Percentiles rank a stretch among this genome's conserved stretches.
phyloP scores from a whole-genome alignment of 2,888 invertebrate genomes.

The Nemurella pictetii region DNA sequence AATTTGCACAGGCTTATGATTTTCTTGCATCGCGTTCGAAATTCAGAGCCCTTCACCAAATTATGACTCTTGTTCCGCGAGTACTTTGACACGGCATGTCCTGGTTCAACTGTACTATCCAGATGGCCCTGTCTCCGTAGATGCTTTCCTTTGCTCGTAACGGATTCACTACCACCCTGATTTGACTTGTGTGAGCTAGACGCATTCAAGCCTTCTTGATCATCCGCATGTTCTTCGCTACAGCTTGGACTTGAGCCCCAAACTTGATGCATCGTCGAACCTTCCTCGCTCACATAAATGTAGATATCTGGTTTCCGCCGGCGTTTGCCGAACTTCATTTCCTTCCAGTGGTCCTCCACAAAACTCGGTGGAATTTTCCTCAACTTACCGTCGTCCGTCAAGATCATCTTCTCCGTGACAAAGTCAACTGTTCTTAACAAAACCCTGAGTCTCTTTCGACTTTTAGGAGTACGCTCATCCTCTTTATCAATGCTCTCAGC shows the following conservation, averaged over 20 bases:
- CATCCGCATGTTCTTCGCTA: neutral
- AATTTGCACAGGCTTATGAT: slow-evolving; percentile 35
- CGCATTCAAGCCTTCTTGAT: neutral
- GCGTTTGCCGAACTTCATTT: neutral
- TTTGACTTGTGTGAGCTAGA: too few relatives aligned
- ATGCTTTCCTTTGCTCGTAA: neutral
- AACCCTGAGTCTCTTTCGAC: slow-evolving; percentile 51
- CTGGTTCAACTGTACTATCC: neutral
- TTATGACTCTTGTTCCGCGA: neutral
- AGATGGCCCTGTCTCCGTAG: neutral
- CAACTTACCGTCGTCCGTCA: slow-evolving; percentile 57
- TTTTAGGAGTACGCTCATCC: slow-evolving; percentile 31
- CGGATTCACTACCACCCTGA: too few relatives aligned
- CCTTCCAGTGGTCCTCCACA: neutral
- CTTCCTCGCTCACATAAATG: neutral
- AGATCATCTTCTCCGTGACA: slow-evolving; percentile 60
- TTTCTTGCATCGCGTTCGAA: neutral
- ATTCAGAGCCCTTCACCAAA: neutral
- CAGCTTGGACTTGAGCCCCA: neutral
- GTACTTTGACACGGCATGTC: neutral
- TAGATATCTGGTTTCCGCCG: neutral
- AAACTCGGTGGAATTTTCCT: slow-evolving; percentile 52
- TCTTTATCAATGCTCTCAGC: slow-evolving; percentile 42
- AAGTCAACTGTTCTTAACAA: slow-evolving; percentile 60
- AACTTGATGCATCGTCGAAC: neutral